Conservation (phyloP, 2,113 vertebrate genomes). For the Turdus rufiventris region DNA sequence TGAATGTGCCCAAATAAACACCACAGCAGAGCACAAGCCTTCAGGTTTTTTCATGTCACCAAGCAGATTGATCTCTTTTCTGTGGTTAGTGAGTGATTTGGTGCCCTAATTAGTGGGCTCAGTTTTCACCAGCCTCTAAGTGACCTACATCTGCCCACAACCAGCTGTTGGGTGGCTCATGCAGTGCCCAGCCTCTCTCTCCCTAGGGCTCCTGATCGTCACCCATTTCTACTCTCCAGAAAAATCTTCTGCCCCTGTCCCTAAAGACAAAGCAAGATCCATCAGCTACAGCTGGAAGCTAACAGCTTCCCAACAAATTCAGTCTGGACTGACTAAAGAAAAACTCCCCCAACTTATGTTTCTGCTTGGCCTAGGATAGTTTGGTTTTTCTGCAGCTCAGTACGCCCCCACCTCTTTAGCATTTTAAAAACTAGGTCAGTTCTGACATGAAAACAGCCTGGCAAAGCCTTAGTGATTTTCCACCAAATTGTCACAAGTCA, state of each 20-base stretch:
- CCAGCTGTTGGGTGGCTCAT: not conserved
- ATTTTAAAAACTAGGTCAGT: slow-evolving; percentile 40
- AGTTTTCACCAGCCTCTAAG: not conserved
- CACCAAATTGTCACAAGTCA: not conserved
- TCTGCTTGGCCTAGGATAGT: not conserved
- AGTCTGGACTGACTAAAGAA: not conserved
- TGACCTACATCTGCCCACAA: not conserved
- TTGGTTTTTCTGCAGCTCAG: not conserved
- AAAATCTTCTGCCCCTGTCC: not conserved
- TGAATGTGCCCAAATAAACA: not conserved
- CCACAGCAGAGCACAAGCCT: not conserved
- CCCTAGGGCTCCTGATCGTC: not conserved
- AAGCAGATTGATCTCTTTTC: not conserved
- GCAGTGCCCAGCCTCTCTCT: not conserved
- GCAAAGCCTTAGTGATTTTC: slow-evolving; percentile 26
- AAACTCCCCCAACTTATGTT: not conserved
- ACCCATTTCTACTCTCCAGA: not conserved
- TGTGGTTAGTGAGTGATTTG: not conserved
- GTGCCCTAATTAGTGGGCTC: not conserved
- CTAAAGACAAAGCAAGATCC: not conserved
- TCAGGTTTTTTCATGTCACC: not conserved
- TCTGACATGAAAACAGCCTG: not conserved
- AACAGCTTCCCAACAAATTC: not conserved
- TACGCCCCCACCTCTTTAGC: not conserved
- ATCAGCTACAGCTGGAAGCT: not conserved